Percentiles rank a stretch among this genome's conserved stretches.
These are phyloP conservation scores for Dendroctonus ponderosae DNA, from an alignment of 1,140 invertebrate species.

Conservation along the genomic window DNA sequence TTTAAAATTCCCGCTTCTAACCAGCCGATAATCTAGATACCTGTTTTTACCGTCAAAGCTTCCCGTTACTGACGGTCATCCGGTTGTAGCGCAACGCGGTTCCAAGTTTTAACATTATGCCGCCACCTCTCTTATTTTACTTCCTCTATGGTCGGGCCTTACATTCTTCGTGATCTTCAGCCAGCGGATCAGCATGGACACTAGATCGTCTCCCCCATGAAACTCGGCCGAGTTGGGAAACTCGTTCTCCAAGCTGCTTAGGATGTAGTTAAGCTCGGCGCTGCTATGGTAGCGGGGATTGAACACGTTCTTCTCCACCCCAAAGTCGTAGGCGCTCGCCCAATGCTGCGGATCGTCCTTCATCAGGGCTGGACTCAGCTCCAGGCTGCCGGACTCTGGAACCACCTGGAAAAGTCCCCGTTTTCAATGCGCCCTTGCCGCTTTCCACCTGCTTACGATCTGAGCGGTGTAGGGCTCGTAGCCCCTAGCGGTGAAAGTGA, in stretches of 20 bases:
- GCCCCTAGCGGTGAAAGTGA: slow-evolving; percentile 71
- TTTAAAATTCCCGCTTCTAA: too few relatives aligned
- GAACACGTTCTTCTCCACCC: slow-evolving; percentile 55
- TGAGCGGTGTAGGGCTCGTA: slow-evolving; percentile 42
- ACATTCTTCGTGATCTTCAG: slow-evolving; percentile 66
- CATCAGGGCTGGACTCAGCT: slow-evolving; percentile 78
- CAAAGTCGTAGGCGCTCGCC: slow-evolving; percentile 75
- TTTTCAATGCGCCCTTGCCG: neutral
- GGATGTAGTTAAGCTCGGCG: slow-evolving; percentile 59
- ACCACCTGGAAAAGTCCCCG: slow-evolving; percentile 60
- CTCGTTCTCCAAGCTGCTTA: slow-evolving; percentile 66
- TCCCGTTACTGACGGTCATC: too few relatives aligned
- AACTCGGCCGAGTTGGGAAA: slow-evolving; percentile 64
- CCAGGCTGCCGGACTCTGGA: slow-evolving; percentile 58
- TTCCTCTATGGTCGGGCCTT: too few relatives aligned
- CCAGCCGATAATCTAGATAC: too few relatives aligned
- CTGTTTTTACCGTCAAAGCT: too few relatives aligned
- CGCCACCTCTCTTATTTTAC: too few relatives aligned
- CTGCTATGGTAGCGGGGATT: slow-evolving; percentile 62
- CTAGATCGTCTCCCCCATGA: slow-evolving; percentile 59
- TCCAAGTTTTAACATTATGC: too few relatives aligned
- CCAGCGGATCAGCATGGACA: slow-evolving; percentile 61
- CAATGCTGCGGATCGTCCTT: slow-evolving; percentile 73
- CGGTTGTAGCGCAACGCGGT: too few relatives aligned
- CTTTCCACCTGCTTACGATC: slow-evolving; percentile 23